Evolutionary conservation across 1,140 invertebrate genomes (phyloP).

Genomic region (Zophobas atratus): DNA sequence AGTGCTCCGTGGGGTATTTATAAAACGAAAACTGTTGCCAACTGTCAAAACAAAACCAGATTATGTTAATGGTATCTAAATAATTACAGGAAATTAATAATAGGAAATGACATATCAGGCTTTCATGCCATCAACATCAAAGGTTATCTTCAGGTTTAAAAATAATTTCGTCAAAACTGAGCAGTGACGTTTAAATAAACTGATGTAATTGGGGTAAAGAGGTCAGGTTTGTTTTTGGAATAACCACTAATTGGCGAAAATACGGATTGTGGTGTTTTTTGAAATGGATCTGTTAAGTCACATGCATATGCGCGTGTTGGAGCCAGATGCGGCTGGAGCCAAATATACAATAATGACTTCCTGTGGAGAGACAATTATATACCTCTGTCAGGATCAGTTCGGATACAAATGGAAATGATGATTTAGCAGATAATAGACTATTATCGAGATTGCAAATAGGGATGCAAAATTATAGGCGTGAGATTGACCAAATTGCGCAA

Average conservation of each 20-base stretch:
- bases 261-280: slow-evolving; percentile 13
- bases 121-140: slow-evolving; percentile 8
- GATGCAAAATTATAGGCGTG: slow-evolving; percentile 41
- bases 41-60: slow-evolving; percentile 33
- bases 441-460: slow-evolving; percentile 48
- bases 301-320: slow-evolving; percentile 51
- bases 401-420: slow-evolving; percentile 52
- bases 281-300: slow-evolving; percentile 30
- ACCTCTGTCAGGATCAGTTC: slow-evolving; percentile 44
- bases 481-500: slow-evolving; percentile 35
- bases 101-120: slow-evolving; percentile 29
- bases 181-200: slow-evolving; percentile 1
- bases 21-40: slow-evolving; percentile 37
- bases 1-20: slow-evolving; percentile 29
- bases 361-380: slow-evolving; percentile 58
- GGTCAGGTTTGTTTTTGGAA: slow-evolving; percentile 20
- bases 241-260: slow-evolving; percentile 17
- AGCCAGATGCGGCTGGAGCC: slow-evolving; percentile 53
- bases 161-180: slow-evolving; percentile 19
- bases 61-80: slow-evolving; percentile 36
- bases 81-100: slow-evolving; percentile 41
- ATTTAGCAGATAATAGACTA: slow-evolving; percentile 53
- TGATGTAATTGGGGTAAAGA: slow-evolving; percentile 7
- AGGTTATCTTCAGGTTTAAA: slow-evolving; percentile 15
- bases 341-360: slow-evolving; percentile 57